Conservation (phyloP, 2,113 vertebrate genomes). For the Balaenoptera acutorostrata region DNA sequence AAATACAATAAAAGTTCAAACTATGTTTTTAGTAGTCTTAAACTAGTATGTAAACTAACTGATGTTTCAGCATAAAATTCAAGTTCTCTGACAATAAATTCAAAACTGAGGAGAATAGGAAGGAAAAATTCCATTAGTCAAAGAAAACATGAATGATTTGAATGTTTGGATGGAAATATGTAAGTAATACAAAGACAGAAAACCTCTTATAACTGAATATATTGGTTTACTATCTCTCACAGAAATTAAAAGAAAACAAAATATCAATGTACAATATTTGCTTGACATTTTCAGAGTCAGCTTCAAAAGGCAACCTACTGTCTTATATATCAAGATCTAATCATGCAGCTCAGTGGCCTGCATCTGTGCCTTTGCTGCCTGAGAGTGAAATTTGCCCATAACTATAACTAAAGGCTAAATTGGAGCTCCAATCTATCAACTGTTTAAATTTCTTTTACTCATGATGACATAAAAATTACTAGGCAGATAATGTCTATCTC, state of each 20-base stretch:
- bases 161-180: background rate
- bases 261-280: background rate
- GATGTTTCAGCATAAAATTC: background rate
- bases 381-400: background rate
- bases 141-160: background rate
- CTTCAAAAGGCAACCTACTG: constrained; percentile 33
- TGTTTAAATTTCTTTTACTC: constrained; percentile 1
- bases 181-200: background rate
- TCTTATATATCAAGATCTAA: constrained; percentile 2
- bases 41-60: background rate
- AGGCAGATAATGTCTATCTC: constrained; percentile 4
- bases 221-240: background rate
- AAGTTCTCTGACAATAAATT: background rate
- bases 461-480: constrained; percentile 42
- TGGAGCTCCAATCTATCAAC: background rate
- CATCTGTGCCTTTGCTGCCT: background rate
- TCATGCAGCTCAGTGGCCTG: constrained; percentile 50
- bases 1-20: background rate
- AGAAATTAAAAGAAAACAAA: background rate
- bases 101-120: background rate
- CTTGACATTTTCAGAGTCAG: background rate
- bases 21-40: background rate
- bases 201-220: background rate
- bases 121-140: background rate
- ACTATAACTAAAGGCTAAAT: constrained; percentile 11